Conservation (phyloP, 2,113 vertebrate species). For the Podarcis muralis region DNA sequence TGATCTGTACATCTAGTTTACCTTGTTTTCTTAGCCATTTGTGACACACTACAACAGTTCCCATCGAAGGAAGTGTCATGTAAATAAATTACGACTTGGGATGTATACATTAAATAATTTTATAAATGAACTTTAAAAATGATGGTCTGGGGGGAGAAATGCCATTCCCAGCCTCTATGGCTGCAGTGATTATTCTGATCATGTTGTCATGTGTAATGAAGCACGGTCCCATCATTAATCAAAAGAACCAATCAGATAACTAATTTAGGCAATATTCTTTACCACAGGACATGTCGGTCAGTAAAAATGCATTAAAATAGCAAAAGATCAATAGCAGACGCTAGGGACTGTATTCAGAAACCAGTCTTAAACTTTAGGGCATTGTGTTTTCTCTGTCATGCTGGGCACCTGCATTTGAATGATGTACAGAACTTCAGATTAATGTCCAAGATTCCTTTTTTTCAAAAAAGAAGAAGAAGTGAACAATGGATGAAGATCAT, state of each 20-base stretch:
- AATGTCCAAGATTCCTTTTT: constrained; percentile 65
- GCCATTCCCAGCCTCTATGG: constrained; percentile 73
- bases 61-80: constrained; percentile 89
- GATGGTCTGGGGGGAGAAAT: constrained; percentile 71
- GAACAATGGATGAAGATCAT: constrained; percentile 50
- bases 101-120: constrained; percentile 90
- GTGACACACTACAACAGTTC: constrained; percentile 91
- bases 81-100: constrained; percentile 89
- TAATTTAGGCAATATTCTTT: constrained; percentile 93
- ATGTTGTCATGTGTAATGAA: constrained; percentile 90
- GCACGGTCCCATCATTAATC: constrained; percentile 89
- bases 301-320: constrained; percentile 89
- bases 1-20: constrained; percentile 93
- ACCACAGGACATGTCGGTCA: constrained; percentile 88
- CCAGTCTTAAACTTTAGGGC: constrained; percentile 79
- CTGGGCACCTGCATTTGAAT: constrained; percentile 62
- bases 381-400: constrained; percentile 77
- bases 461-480: neutral
- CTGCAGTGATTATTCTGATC: constrained; percentile 85
- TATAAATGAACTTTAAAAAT: constrained; percentile 91
- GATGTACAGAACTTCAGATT: constrained; percentile 64
- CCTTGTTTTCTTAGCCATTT: constrained; percentile 93
- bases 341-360: constrained; percentile 81
- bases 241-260: constrained; percentile 93
- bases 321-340: constrained; percentile 86